Conservation (phyloP, 2,113 vertebrate genomes). For the Corapipo altera region DNA sequence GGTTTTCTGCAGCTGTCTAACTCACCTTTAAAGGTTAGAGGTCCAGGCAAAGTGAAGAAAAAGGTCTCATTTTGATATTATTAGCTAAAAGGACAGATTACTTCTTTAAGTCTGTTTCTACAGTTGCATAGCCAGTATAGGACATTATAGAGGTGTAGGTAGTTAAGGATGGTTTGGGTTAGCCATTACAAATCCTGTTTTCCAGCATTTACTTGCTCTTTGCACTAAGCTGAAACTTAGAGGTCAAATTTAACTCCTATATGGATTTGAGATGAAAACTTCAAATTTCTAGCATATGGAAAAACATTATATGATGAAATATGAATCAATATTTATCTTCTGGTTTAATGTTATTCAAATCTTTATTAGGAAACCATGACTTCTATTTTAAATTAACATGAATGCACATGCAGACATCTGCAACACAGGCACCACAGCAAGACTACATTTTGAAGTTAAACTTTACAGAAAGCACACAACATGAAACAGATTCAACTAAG, state of each 20-base stretch:
- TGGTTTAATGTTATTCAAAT: not conserved
- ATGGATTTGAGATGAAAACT: not conserved
- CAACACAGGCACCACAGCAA: not conserved
- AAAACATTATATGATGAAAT: not conserved
- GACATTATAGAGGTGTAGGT: slow-evolving; percentile 24
- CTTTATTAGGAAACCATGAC: not conserved
- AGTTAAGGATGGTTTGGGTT: slow-evolving; percentile 33
- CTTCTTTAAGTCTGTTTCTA: slow-evolving; percentile 69
- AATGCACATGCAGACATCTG: not conserved
- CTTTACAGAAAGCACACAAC: not conserved
- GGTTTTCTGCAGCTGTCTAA: slow-evolving; percentile 81
- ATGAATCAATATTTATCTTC: not conserved
- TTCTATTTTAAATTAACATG: not conserved
- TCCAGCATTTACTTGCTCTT: slow-evolving; percentile 29
- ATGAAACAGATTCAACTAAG: not conserved
- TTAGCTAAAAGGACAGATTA: slow-evolving; percentile 76
- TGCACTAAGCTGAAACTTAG: not conserved
- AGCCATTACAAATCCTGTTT: slow-evolving; percentile 63
- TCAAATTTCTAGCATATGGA: not conserved
- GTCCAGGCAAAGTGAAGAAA: slow-evolving; percentile 76
- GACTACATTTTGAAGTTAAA: not conserved
- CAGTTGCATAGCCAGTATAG: slow-evolving; percentile 61
- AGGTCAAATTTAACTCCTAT: not conserved
- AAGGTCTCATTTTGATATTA: slow-evolving; percentile 79
- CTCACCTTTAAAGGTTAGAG: slow-evolving; percentile 82